Conservation (phyloP, 2,113 vertebrate genomes). For the Butastur rufipennis region DNA sequence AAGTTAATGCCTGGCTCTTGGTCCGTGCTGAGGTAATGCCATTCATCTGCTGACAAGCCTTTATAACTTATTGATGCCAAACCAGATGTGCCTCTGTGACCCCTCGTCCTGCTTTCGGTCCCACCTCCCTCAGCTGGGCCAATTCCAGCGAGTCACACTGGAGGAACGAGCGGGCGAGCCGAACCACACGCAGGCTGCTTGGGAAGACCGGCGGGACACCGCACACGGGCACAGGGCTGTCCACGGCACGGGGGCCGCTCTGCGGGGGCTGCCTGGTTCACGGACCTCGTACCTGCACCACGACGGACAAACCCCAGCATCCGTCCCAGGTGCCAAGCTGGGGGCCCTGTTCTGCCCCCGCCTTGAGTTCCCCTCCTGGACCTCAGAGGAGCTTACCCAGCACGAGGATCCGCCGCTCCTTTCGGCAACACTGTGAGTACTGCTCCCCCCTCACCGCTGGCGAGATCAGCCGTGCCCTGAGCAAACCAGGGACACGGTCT, state of each 20-base stretch:
- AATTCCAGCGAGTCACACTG: neutral
- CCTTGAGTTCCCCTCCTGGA: neutral
- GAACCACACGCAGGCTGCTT: accelerated
- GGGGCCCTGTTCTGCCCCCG: neutral
- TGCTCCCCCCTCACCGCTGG: accelerated
- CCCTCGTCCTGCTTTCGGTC: neutral
- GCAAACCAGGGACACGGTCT: neutral
- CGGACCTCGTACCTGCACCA: neutral
- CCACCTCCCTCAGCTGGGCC: neutral
- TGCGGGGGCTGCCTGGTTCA: neutral
- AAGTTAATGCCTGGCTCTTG: constrained; percentile 34
- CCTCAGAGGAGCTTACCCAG: neutral
- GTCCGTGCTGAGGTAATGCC: neutral
- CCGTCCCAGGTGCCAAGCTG: accelerated
- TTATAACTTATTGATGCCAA: constrained; percentile 9
- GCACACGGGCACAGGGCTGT: accelerated
- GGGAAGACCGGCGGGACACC: neutral
- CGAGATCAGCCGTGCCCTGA: neutral
- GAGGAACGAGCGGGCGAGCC: neutral
- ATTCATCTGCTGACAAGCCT: neutral
- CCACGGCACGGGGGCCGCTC: neutral
- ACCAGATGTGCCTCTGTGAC: neutral
- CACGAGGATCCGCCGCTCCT: neutral
- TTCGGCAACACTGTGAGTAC: accelerated
- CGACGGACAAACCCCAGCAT: accelerated